Evolutionary conservation across 2,888 invertebrate genomes (phyloP), one percentile per base, ranked within the genome.

Genomic region (Disparrhopalites patrizii): DNA sequence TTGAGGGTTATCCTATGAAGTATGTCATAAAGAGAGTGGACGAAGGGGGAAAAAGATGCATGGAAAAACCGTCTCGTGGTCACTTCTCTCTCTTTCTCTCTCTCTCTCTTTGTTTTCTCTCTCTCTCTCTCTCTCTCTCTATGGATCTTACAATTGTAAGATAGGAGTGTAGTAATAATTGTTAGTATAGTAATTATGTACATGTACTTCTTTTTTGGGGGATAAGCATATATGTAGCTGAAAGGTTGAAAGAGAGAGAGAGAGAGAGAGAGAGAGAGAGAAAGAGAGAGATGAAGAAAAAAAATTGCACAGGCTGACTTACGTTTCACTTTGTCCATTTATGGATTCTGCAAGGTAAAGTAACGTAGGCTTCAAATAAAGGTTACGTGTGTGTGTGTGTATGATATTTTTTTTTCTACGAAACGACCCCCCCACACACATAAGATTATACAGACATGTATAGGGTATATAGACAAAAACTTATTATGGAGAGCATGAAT

Each of bases 291-390:
- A 28, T 20, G 33, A 38, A 36, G 15, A 20, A 60, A 60, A 30
- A 60, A 31, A 31, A 47, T 60, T 60, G 60, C 60, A 60, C 60
- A 18, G 47, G 25, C 55, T 55, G 47, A 47, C 56, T 62, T 68
- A 52, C 64, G 56, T 62, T 66, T 68, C 60, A 52, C 58, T 63
- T 63, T 73, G 68, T 56, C 74, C 75, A 69, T 75, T 70, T 75
- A 72, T 70, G 75, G 75, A 72, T 62, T 73, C 70, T 64, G 72
- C 75, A 75, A 75, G 75, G 75, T 72, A 72, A 75, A 71, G 68
- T 70, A 67, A 70, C 71, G 73, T 73, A 73, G 74, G 71, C 65
- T 71, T 69, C 55, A 68, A n/a, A 67, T 68, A 71, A 73, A 73
- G 73, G 73, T 73, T 73, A 71, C 61, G 20, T 20, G 36, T 47